Evolutionary conservation across 2,113 vertebrate genomes (phyloP).

Genomic region (Oreochromis aureus): DNA sequence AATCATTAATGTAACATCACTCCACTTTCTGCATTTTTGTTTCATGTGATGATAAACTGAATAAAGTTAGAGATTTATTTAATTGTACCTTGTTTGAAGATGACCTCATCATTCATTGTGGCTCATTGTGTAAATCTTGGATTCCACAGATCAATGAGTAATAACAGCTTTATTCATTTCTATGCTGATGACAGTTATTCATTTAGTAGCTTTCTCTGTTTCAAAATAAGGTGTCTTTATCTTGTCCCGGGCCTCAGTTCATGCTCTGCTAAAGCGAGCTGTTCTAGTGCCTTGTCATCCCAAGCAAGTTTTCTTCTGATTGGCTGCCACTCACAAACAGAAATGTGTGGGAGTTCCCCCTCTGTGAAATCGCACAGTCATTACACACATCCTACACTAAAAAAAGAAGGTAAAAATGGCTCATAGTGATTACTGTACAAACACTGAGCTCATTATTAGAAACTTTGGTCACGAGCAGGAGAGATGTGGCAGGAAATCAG

Average conservation of each 20-base stretch:
- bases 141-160: background rate
- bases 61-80: background rate
- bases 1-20: background rate
- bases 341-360: background rate
- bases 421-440: background rate
- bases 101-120: background rate
- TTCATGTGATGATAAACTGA: background rate
- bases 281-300: background rate
- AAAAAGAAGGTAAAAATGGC: background rate
- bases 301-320: background rate
- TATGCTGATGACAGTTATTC: background rate
- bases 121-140: background rate
- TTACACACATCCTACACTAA: background rate
- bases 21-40: background rate
- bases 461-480: background rate
- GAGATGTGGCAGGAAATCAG: background rate
- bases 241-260: background rate
- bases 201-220: background rate
- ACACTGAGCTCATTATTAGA: background rate
- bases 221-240: background rate
- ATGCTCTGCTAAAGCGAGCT: background rate
- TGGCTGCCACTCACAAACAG: background rate
- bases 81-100: background rate
- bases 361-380: background rate
- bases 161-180: background rate